Conservation (phyloP, 2,888 invertebrate genomes). For the Macaria notata region DNA sequence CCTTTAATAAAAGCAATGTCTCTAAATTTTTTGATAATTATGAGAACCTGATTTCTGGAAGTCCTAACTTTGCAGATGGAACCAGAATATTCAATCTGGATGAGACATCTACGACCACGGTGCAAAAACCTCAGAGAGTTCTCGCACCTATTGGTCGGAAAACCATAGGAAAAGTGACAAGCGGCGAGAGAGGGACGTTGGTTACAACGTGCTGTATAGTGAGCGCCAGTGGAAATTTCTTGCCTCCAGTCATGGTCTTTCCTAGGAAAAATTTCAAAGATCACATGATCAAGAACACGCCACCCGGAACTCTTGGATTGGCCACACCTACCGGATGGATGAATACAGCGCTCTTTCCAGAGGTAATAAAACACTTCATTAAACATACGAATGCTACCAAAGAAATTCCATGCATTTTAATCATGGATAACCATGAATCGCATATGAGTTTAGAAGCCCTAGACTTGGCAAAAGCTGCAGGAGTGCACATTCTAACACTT, state of each 20-base stretch:
- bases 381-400: conserved; percentile 19
- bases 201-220: conserved; percentile 47
- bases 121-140: conserved; percentile 18
- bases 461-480: too few relatives aligned
- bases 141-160: conserved; percentile 11
- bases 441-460: background rate
- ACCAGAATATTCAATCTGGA: conserved; percentile 21
- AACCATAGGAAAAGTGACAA: conserved; percentile 38
- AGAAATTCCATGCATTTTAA: conserved; percentile 28
- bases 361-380: conserved; percentile 34
- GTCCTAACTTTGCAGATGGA: conserved; percentile 16
- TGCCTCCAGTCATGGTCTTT: conserved; percentile 51
- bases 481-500: background rate
- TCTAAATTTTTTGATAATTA: conserved; percentile 4
- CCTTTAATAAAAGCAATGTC: conserved; percentile 14
- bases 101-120: conserved; percentile 23
- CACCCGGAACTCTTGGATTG: conserved; percentile 16
- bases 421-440: conserved; percentile 35
- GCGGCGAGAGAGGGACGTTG: conserved; percentile 45
- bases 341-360: conserved; percentile 23
- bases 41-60: conserved; percentile 8
- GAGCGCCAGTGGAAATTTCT: conserved; percentile 38
- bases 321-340: conserved; percentile 21
- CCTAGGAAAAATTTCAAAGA: conserved; percentile 42
- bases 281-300: conserved; percentile 26